phyloP scores from a whole-genome alignment of 2,888 invertebrate genomes.

The Hypselothyrea guttata region DNA sequence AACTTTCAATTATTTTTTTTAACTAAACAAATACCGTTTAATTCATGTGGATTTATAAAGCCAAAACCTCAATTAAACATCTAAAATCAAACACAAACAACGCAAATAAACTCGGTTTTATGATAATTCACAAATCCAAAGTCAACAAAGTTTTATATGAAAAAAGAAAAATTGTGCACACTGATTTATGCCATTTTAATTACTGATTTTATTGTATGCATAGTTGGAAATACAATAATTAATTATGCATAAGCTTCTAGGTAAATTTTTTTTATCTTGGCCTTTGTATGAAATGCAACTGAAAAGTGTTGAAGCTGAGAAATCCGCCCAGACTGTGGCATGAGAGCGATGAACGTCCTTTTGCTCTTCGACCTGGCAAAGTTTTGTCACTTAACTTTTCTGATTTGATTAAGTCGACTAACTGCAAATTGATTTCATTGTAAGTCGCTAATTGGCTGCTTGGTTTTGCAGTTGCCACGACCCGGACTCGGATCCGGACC shows the following conservation, averaged over 20 bases:
- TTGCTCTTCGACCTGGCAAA: constrained; percentile 31
- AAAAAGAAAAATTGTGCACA: no score
- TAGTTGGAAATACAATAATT: constrained; percentile 24
- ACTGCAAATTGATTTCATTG: constrained; percentile 70
- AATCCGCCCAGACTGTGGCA: no score
- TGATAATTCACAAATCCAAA: not conserved
- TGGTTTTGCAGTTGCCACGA: constrained; percentile 10
- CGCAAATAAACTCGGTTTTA: not conserved
- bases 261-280: no score
- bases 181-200: not conserved
- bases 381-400: constrained; percentile 69
- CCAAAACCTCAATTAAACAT: no score
- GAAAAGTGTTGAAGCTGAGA: not conserved
- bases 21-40: no score
- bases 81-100: no score
- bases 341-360: no score
- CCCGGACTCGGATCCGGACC: not conserved
- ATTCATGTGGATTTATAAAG: no score
- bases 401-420: constrained; percentile 69
- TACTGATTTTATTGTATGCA: constrained; percentile 17
- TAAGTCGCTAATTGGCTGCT: constrained; percentile 64
- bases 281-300: constrained; percentile 24
- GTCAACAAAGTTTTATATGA: no score
- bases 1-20: no score
- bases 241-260: no score